Evolutionary conservation across 1,140 invertebrate species (phyloP), one percentile per base, ranked within the genome.

Genomic region (Proctacanthus coquilletti): DNA sequence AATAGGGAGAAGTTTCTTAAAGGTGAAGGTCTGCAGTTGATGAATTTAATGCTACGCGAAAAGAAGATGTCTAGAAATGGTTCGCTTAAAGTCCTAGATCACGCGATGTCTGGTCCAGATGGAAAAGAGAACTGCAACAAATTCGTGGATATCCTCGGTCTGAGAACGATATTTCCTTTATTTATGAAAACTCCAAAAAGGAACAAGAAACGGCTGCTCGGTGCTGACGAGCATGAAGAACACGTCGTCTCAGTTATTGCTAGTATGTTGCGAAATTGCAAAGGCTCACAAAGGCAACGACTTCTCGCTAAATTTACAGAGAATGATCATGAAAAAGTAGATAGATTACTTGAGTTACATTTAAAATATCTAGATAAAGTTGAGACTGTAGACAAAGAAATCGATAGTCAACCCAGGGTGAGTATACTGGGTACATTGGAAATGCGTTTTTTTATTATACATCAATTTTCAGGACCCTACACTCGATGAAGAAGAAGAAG

Each of bases 141-240:
- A 63, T 96, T 98, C 65, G 86, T 99, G 0, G 96, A 99, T 56
- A 98, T 98, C 49, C 70, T 98, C 2, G 96, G 95, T 1, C 69
- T 99, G 6, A 66, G 93, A 20, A 95, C 89, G 2, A 83, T 98
- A 36, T 98, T 99, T 64, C 94, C 95, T 2, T 63, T 99, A 0
- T 98, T 98, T 54, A 98, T 98, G 94, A 94, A 96, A 68, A 97
- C 94, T 0, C 93, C 93, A 4, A 87, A 82, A 39, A 84, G 82
- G 49, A 77, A 80, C 46, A 71, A 84, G 43, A 84, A 82, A 57
- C 80, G 83, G 49, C 73, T 94, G 21, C 69, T 92, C 11, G 82
- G 81, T 6, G 70, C 83, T 5, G 84, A 94, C 57, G 87, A 95
- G 60, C 83, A 94, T 48, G 92, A 97, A 74, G 92, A 96, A 61